Evolutionary conservation across 2,888 invertebrate genomes (phyloP).

Genomic region (Sphaerophoria rueppellii): DNA sequence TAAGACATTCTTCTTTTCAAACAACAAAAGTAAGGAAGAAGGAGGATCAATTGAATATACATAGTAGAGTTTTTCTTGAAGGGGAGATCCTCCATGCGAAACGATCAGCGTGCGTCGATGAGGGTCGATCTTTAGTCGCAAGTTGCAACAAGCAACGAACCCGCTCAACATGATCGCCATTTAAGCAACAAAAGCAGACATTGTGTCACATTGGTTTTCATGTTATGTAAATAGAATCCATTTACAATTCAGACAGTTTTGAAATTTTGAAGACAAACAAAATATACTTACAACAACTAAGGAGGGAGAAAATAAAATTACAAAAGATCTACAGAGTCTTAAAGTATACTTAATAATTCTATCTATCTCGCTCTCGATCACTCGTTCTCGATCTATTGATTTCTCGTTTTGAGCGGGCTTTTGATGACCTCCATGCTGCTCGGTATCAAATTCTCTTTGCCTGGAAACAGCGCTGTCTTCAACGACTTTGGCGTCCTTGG

Average conservation of each 20-base stretch:
- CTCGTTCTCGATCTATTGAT: slow-evolving; percentile 72
- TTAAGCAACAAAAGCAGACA: slow-evolving; percentile 51
- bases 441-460: slow-evolving; percentile 80
- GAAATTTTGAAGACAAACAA: slow-evolving; percentile 33
- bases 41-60: slow-evolving; percentile 13
- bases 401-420: slow-evolving; percentile 80
- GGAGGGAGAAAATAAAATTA: slow-evolving; percentile 20
- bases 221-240: slow-evolving; percentile 65
- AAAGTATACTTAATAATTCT: neutral
- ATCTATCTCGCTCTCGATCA: slow-evolving; percentile 2
- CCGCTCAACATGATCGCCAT: slow-evolving; percentile 32
- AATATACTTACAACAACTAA: slow-evolving; percentile 13
- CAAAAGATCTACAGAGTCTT: slow-evolving; percentile 17
- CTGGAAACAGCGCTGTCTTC: slow-evolving; percentile 80
- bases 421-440: slow-evolving; percentile 78
- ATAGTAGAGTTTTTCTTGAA: neutral
- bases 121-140: slow-evolving; percentile 28
- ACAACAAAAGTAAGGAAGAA: slow-evolving; percentile 24
- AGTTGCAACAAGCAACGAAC: neutral
- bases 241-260: slow-evolving; percentile 16
- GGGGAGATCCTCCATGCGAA: slow-evolving; percentile 52
- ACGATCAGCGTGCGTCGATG: slow-evolving; percentile 40
- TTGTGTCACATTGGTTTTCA: slow-evolving; percentile 56
- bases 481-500: slow-evolving; percentile 78
- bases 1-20: slow-evolving; percentile 46